Percentiles rank a stretch among this genome's conserved stretches.
These are phyloP conservation scores for Mythimna impura DNA, from an alignment of 2,888 invertebrate species.

Conservation along the genomic window DNA sequence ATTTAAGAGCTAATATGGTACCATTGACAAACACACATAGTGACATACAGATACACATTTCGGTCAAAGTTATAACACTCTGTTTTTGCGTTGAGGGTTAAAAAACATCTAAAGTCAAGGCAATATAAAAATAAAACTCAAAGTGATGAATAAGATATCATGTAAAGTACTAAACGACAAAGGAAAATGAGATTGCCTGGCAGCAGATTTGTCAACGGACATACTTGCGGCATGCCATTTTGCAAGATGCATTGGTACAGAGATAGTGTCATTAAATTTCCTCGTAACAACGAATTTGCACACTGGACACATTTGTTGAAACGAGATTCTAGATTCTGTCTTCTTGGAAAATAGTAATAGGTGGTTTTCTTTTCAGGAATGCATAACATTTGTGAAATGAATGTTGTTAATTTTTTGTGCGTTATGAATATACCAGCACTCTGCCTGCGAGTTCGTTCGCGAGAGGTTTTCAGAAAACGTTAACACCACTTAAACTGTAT, in stretches of 20 bases:
- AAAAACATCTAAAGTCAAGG: no score
- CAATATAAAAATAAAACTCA: neutral
- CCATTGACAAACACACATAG: no score
- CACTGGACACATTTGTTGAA: conserved; percentile 36
- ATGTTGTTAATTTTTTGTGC: neutral
- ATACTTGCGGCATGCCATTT: conserved; percentile 41
- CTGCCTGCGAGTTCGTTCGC: neutral
- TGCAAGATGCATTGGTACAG: conserved; percentile 35
- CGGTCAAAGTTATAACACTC: no score
- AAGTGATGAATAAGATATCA: conserved; percentile 31
- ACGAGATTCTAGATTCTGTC: conserved; percentile 16
- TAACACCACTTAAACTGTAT: no score
- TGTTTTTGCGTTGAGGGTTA: no score
- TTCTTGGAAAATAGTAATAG: conserved; percentile 9
- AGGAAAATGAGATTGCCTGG: conserved; percentile 36
- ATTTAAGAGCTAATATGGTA: no score
- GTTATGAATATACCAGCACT: neutral
- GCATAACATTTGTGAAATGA: neutral
- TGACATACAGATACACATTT: no score
- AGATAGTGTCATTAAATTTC: conserved; percentile 54
- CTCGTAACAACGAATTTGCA: conserved; percentile 54
- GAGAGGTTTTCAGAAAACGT: no score
- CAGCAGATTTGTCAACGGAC: conserved; percentile 34
- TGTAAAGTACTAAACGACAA: conserved; percentile 25
- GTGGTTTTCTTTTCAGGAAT: conserved; percentile 8